Evolutionary conservation across 1,140 invertebrate species (phyloP).

Genomic region (Nylanderia fulva): DNA sequence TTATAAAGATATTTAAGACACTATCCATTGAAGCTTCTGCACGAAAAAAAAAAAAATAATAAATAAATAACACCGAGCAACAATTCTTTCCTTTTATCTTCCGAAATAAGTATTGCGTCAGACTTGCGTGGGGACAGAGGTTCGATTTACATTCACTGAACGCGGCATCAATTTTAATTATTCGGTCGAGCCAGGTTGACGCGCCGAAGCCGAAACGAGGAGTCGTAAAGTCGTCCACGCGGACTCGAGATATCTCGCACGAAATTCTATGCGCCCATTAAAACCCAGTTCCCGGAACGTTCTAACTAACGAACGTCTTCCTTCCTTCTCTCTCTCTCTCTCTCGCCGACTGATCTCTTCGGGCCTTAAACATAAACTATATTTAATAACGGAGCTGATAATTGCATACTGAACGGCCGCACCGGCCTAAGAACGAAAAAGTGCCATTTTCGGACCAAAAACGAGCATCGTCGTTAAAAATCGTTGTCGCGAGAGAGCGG

Average conservation of each 20-base stretch:
- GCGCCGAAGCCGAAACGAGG: conserved; percentile 61
- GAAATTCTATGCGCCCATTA: conserved; percentile 71
- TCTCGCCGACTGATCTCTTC: conserved; percentile 58
- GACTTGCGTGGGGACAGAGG: background rate
- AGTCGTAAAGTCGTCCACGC: conserved; percentile 71
- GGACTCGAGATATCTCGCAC: conserved; percentile 64
- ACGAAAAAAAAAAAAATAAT: background rate
- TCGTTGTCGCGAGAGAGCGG: conserved; percentile 12
- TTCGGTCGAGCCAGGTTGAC: conserved; percentile 60
- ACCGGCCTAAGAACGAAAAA: conserved; percentile 8
- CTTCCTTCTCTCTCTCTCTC: too few species aligned
- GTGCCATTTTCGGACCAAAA: conserved; percentile 33
- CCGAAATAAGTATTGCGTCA: conserved; percentile 32
- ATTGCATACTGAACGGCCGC: conserved; percentile 57
- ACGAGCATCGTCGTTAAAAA: conserved; percentile 34
- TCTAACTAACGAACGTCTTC: conserved; percentile 55
- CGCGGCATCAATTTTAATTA: conserved; percentile 73
- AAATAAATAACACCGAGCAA: background rate
- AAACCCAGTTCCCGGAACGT: conserved; percentile 70
- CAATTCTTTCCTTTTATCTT: conserved; percentile 18
- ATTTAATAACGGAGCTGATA: conserved; percentile 73
- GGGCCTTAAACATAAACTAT: conserved; percentile 66
- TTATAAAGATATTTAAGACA: too few species aligned
- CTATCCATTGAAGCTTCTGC: background rate
- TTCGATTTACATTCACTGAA: conserved; percentile 50